Percentiles rank a stretch among this genome's conserved stretches.
phyloP scores from a whole-genome alignment of 1,140 invertebrate species.

The Drosophila micromelanica region DNA sequence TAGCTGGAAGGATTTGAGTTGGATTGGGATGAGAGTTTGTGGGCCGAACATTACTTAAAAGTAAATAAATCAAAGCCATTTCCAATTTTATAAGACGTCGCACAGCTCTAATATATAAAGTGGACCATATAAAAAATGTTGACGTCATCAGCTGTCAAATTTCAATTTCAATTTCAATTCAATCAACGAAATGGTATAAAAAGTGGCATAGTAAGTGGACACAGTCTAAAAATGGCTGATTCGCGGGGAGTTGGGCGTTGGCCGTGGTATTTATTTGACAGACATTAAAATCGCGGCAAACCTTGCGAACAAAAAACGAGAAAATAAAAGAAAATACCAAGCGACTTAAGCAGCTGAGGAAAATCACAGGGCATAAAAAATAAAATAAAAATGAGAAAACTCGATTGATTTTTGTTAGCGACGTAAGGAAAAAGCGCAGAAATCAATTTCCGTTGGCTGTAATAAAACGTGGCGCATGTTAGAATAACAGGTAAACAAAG shows the following conservation, averaged over 20 bases:
- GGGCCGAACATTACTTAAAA: neutral
- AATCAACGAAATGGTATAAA: constrained; percentile 54
- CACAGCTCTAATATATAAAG: constrained; percentile 34
- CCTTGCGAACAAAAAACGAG: constrained; percentile 1
- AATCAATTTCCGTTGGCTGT: constrained; percentile 66
- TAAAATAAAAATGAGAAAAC: constrained; percentile 16
- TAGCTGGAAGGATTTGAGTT: neutral
- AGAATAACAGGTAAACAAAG: constrained; percentile 42
- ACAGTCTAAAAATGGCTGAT: constrained; percentile 28
- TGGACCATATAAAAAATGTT: constrained; percentile 29
- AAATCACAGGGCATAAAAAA: constrained; percentile 49
- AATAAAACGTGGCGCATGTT: constrained; percentile 59
- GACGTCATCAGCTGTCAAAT: constrained; percentile 59
- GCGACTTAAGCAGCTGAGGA: constrained; percentile 58
- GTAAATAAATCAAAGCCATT: constrained; percentile 6
- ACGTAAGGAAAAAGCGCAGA: constrained; percentile 39
- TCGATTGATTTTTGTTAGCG: constrained; percentile 23
- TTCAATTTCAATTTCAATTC: constrained; percentile 57
- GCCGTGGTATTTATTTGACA: constrained; percentile 13
- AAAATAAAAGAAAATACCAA: constrained; percentile 5
- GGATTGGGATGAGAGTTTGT: neutral
- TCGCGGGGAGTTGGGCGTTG: constrained; percentile 1
- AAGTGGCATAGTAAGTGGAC: constrained; percentile 51
- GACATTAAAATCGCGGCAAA: constrained; percentile 38
- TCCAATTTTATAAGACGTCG: constrained; percentile 1